Percentiles rank a stretch among this genome's conserved stretches.
Evolutionary conservation across 1,140 invertebrate genomes (phyloP).

Genomic region (Ridgeia piscesae): DNA sequence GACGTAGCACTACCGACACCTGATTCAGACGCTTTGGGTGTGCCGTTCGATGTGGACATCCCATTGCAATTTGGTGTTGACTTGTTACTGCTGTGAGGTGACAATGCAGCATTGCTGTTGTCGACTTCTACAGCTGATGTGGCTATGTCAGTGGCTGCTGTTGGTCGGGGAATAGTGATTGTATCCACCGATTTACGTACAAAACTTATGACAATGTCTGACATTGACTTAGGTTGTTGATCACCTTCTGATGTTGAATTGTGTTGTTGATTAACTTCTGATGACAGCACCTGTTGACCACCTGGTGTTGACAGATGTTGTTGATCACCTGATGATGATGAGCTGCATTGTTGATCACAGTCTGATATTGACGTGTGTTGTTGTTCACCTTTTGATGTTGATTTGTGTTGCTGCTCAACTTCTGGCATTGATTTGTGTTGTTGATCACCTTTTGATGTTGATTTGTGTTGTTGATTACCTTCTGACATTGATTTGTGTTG

Average conservation of each 20-base stretch:
- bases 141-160: background rate
- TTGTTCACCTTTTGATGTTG: too few relatives aligned
- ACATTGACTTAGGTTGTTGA: background rate
- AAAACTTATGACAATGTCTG: background rate
- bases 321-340: too few relatives aligned
- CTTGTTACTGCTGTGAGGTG: background rate
- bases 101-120: background rate
- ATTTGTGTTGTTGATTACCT: too few relatives aligned
- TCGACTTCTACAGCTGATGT: background rate
- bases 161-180: background rate
- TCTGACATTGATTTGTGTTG: too few relatives aligned
- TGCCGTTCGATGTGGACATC: background rate
- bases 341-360: too few relatives aligned
- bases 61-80: background rate
- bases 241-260: background rate
- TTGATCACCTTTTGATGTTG: too few relatives aligned
- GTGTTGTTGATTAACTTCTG: too few relatives aligned
- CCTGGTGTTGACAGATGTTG: too few relatives aligned
- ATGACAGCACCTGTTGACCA: too few relatives aligned
- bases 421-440: too few relatives aligned
- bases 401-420: too few relatives aligned
- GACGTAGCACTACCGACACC: background rate
- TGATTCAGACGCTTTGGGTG: background rate
- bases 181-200: background rate
- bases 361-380: too few relatives aligned